A percentile compares a stretch with the other conserved stretches of the same genome.
These are phyloP conservation scores for Entelurus aequoreus DNA, from an alignment of 2,113 vertebrate species.

Conservation along the genomic window DNA sequence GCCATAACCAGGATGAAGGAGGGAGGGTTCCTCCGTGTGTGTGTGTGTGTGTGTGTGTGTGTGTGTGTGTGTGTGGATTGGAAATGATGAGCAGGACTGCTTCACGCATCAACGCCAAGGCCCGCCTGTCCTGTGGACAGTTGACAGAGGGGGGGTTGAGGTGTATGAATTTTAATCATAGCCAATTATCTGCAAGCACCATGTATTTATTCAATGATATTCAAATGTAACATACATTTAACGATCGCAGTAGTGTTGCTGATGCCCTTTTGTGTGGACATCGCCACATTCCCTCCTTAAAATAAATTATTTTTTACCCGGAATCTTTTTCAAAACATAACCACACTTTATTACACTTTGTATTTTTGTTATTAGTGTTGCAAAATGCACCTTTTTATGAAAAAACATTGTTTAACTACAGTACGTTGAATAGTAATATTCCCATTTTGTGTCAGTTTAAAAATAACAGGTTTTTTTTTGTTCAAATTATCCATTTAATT, in stretches of 20 bases:
- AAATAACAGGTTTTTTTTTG: too few species aligned
- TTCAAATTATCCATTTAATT: too few species aligned
- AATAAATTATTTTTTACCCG: neutral
- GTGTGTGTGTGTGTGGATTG: conserved; percentile 23
- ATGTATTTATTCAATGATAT: too few species aligned
- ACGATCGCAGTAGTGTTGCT: too few species aligned
- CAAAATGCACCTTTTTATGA: neutral
- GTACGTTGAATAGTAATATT: too few species aligned
- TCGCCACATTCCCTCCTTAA: too few species aligned
- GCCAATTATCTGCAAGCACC: conserved; percentile 59
- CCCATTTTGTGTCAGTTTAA: too few species aligned
- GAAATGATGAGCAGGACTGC: conserved; percentile 22
- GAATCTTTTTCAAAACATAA: neutral
- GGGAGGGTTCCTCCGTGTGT: conserved; percentile 19
- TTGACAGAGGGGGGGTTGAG: conserved; percentile 60
- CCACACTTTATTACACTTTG: neutral
- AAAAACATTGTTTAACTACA: too few species aligned
- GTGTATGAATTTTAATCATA: conserved; percentile 65
- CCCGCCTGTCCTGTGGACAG: conserved; percentile 61
- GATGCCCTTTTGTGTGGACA: too few species aligned
- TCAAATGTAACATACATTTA: too few species aligned
- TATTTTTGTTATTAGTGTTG: neutral
- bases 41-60: conserved; percentile 11
- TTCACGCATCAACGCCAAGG: conserved; percentile 19
- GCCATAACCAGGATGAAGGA: conserved; percentile 64